These are phyloP conservation scores for Amphiprion clarkii DNA, from an alignment of 2,797 vertebrate species.

Conservation along the genomic window DNA sequence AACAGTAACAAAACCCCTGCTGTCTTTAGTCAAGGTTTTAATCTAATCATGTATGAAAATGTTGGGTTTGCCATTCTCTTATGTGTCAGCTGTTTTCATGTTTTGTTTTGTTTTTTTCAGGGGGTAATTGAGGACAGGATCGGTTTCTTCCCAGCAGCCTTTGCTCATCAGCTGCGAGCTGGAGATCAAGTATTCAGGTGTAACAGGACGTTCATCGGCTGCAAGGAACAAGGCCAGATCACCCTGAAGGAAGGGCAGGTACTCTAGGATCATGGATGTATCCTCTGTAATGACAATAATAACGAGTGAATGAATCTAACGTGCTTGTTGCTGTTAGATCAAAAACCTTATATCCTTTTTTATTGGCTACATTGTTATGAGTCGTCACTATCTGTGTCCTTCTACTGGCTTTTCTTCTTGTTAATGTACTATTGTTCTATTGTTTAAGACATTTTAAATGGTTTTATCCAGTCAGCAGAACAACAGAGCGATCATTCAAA, in stretches of 20 bases:
- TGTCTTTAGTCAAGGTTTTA: slow-evolving; percentile 11
- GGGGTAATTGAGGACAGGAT: slow-evolving; percentile 94
- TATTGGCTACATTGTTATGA: background rate
- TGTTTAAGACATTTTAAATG: background rate
- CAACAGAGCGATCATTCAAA: too few species aligned
- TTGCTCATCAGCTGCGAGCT: slow-evolving; percentile 89
- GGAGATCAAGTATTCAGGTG: slow-evolving; percentile 94
- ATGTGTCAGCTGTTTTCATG: slow-evolving; percentile 18
- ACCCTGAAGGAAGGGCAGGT: slow-evolving; percentile 98
- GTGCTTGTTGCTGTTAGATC: background rate
- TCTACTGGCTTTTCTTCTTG: background rate
- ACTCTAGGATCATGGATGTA: slow-evolving; percentile 19
- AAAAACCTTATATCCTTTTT: background rate
- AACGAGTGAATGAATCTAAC: background rate
- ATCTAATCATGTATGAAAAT: slow-evolving; percentile 13
- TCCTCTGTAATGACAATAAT: background rate
- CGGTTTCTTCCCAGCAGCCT: slow-evolving; percentile 96
- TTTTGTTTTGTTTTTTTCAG: slow-evolving; percentile 71
- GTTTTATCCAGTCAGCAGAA: background rate
- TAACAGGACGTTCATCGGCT: slow-evolving; percentile 93
- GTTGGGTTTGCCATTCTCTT: slow-evolving; percentile 25
- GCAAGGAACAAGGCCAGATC: slow-evolving; percentile 96
- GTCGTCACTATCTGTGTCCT: background rate
- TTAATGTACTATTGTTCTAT: background rate
- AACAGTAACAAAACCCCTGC: background rate